A percentile compares a stretch with the other conserved stretches of the same genome.
Conservation (phyloP, 2,888 invertebrate genomes). For the Platycheirus rosarum region DNA sequence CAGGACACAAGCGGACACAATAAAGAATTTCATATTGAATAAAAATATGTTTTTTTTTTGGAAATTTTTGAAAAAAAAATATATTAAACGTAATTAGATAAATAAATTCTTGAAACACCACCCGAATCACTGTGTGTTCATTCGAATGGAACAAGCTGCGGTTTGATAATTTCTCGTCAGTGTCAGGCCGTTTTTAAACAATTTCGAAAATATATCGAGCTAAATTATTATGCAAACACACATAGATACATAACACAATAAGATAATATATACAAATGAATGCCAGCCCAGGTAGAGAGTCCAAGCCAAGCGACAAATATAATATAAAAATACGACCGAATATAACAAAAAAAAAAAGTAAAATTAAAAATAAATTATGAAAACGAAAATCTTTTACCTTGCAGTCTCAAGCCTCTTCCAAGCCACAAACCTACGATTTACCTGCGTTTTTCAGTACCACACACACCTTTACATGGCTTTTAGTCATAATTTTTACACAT, state of each 20-base stretch:
- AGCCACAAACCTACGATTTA: slow-evolving; percentile 47
- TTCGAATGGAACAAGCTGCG: slow-evolving; percentile 83
- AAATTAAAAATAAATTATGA: slow-evolving; percentile 69
- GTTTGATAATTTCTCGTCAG: slow-evolving; percentile 83
- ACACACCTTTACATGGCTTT: slow-evolving; percentile 34
- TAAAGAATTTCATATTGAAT: slow-evolving; percentile 80
- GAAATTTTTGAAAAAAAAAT: slow-evolving; percentile 39
- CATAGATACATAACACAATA: slow-evolving; percentile 62
- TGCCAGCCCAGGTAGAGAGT: slow-evolving; percentile 26
- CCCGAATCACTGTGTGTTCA: slow-evolving; percentile 82
- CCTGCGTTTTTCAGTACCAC: slow-evolving; percentile 54
- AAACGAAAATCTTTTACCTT: slow-evolving; percentile 72
- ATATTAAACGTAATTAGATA: slow-evolving; percentile 32
- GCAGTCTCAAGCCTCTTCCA: slow-evolving; percentile 11
- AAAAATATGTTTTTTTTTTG: slow-evolving; percentile 75
- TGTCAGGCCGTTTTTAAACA: slow-evolving; percentile 83
- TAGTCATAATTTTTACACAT: slow-evolving; percentile 68
- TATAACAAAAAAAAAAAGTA: slow-evolving; percentile 75
- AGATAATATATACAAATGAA: slow-evolving; percentile 49
- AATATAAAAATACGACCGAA: slow-evolving; percentile 69
- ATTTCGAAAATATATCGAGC: slow-evolving; percentile 79
- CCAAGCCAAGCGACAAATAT: slow-evolving; percentile 60
- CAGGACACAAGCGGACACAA: slow-evolving; percentile 80
- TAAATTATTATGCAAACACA: slow-evolving; percentile 78
- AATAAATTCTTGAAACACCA: slow-evolving; percentile 74